Evolutionary conservation across 2,888 invertebrate genomes (phyloP).

Genomic region (Holacanthella duospinosa): DNA sequence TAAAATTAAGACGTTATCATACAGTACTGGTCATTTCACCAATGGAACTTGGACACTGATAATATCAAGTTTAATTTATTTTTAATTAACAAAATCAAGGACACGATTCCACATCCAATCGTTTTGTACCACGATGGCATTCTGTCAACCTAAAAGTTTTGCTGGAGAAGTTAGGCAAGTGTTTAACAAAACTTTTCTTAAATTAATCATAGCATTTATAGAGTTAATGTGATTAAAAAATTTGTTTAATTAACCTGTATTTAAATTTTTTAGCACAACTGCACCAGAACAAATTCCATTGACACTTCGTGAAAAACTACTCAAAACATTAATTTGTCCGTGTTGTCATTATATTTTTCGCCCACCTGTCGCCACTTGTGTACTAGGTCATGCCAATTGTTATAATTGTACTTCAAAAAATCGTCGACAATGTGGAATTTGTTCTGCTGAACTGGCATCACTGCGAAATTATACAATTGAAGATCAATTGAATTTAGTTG

Average conservation of each 20-base stretch:
- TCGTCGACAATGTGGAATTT: not conserved
- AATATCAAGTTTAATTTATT: no score
- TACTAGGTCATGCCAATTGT: not conserved
- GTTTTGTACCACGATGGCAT: no score
- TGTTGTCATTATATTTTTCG: not conserved
- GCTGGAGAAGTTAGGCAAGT: no score
- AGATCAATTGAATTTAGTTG: not conserved
- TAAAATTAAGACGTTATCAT: no score
- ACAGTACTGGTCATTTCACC: no score
- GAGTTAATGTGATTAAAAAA: no score
- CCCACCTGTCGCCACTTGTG: not conserved
- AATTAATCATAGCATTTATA: no score
- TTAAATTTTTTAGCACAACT: not conserved
- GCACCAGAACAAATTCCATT: not conserved
- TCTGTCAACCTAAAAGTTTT: no score
- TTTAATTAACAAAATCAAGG: no score
- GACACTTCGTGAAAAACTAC: not conserved
- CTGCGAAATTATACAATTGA: not conserved
- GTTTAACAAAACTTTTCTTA: no score
- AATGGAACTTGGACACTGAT: no score
- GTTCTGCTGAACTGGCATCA: not conserved
- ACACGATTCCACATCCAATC: no score
- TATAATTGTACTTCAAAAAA: not conserved
- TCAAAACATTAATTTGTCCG: not conserved
- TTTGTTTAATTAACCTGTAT: not conserved